Conservation (phyloP, 2,113 vertebrate species). For the Montifringilla adamsi region DNA sequence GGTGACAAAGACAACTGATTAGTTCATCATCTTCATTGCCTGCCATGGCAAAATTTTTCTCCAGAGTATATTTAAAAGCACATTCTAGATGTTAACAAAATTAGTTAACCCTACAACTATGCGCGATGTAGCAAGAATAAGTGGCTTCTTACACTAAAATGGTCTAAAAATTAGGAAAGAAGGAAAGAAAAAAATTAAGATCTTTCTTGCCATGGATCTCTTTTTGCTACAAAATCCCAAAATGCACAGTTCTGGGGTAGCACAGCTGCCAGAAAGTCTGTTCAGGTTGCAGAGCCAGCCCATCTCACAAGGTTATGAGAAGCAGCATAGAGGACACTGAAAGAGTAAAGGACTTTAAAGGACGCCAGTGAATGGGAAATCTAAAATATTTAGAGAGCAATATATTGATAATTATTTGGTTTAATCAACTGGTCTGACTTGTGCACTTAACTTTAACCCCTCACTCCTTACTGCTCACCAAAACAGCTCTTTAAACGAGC, state of each 20-base stretch:
- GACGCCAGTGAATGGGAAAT: not conserved
- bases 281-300: slow-evolving; percentile 16
- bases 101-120: slow-evolving; percentile 35
- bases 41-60: not conserved
- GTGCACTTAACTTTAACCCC: not conserved
- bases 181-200: not conserved
- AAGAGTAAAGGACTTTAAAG: not conserved
- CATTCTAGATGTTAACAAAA: slow-evolving; percentile 15
- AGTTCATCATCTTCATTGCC: slow-evolving; percentile 48
- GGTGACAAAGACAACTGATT: slow-evolving; percentile 12
- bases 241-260: not conserved
- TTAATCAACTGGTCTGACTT: not conserved
- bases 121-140: not conserved
- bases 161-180: not conserved
- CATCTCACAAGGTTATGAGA: not conserved
- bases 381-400: not conserved
- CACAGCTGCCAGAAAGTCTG: not conserved
- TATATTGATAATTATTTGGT: not conserved
- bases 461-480: not conserved
- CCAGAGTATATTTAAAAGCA: slow-evolving; percentile 36
- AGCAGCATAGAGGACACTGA: not conserved
- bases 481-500: not conserved
- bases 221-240: not conserved
- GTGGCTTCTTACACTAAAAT: not conserved
- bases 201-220: not conserved